Base-by-base conservation (phyloP, 2,888 invertebrate genomes). In the Hydropsyche betteni region DNA sequence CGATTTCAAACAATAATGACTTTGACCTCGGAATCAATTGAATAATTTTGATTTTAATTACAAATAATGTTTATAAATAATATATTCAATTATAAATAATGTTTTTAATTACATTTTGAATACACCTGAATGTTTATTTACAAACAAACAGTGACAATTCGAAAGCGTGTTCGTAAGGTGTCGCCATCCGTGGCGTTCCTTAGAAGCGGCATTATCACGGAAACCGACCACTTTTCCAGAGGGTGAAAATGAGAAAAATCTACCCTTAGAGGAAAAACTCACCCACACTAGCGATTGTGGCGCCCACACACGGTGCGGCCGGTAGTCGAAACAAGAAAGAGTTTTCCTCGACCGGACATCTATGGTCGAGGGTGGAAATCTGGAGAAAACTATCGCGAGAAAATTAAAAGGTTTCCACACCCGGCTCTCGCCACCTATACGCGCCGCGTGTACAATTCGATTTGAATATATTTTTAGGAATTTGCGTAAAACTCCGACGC, bases 151-250 rank as follows among this genome's bases (percentile, higher is more conserved):
- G 14, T 24, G 6, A 12, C 8, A 16, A 7, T 33, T 12, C 36
- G 64, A 0, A 34, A 64, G 4, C 5, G 10, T 64, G 6, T 64
- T 53, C 51, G 24, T 36, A 36, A 33, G 7, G 38, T 72, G 55
- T 72, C 68, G 74, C 64, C 77, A 68, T 70, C 76, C 16, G 38
- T 76, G 51, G 75, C 51, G 8, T 24, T 68, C 44, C 52, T 51
- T 3, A 71, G 55, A 72, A 76, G 75, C 68, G 61, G 34, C 52
- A 69, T 78, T 76, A 75, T 75, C 77, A 53, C n/a, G 55, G 77
- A 74, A 73, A 70, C 74, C 50, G 61, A 77, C 77, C 77, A 70
- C 68, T 77, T 70, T 69, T 61, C 69, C 70, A 4, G 44, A 58
- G 38, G 51, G 73, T n/a, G 76, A 68, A 53, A 70, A 70, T 52